These are phyloP conservation scores for Sebastes oblongus DNA, from an alignment of 2,797 vertebrate genomes.

Conservation along the genomic window DNA sequence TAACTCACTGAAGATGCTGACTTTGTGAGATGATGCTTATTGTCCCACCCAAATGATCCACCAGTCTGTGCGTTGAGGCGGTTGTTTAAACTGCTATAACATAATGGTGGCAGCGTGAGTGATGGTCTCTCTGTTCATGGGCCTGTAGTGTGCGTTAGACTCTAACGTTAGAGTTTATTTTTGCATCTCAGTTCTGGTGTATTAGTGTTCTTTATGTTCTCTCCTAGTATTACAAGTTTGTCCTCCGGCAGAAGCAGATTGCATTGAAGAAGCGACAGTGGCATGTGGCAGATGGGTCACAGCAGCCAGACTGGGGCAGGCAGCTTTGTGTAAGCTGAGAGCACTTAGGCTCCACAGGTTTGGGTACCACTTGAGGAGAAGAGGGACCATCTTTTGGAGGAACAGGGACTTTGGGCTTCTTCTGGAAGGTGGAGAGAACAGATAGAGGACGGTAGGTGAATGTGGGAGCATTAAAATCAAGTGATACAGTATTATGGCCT, in stretches of 20 bases:
- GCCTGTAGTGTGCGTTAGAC: background rate
- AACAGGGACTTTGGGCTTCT: slow-evolving; percentile 8
- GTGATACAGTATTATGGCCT: background rate
- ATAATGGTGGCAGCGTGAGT: background rate
- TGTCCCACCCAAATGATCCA: background rate
- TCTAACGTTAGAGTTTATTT: background rate
- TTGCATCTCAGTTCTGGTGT: background rate
- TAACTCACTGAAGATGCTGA: background rate
- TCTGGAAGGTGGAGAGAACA: slow-evolving; percentile 42
- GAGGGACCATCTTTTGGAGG: background rate
- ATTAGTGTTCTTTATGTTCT: slow-evolving; percentile 5
- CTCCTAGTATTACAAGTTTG: slow-evolving; percentile 49
- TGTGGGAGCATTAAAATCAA: background rate
- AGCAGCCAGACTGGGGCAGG: slow-evolving; percentile 84
- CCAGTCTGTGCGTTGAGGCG: background rate
- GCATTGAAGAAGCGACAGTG: slow-evolving; percentile 90
- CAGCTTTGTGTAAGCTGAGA: slow-evolving; percentile 86
- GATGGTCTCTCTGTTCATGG: background rate
- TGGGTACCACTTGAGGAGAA: background rate
- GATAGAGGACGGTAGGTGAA: background rate
- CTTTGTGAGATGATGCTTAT: too few relatives aligned
- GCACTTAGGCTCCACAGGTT: slow-evolving; percentile 58
- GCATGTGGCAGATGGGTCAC: slow-evolving; percentile 82
- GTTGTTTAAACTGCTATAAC: background rate
- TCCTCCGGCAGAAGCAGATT: slow-evolving; percentile 86